Base-by-base conservation (phyloP, 2,888 invertebrate genomes). In the Arge pagana region DNA sequence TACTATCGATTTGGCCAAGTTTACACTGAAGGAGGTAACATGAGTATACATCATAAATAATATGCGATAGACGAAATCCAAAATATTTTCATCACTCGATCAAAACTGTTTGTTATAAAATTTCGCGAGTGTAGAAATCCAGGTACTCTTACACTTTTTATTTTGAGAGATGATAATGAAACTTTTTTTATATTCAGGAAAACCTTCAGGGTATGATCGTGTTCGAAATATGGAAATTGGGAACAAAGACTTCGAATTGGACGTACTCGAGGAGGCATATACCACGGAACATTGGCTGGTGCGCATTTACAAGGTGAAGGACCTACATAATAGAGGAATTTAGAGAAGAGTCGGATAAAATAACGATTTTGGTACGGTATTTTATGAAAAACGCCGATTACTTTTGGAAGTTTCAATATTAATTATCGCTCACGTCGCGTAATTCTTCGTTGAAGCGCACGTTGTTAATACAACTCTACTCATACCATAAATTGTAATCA, bases 271-370 rank as follows among this genome's bases (percentile, higher is more conserved):
- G 77, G 98, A 99, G 80, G 98, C 98, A 1, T 98, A 97, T 79
- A 99, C 98, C 13, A 96, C 97, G 0, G 98, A 99, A 77, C 97
- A 99, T 79, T 99, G 98, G 98, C 85, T 99, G 40, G 98, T 98
- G 51, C 86, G 98, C 68, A 96, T 98, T 72, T 98, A 97, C 80
- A 95, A 95, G 83, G 97, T 98, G 26, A 97, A 97, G 80, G 90
- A 93, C 77, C 81, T 96, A 62, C 88, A 90, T 56, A 97, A 97
- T 79, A 82, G 93, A 66, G 93, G 93, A 36, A 85, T 85, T 57
- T 91, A 81, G 83, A 41, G 40, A 11, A 10, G 23, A 11, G 13
- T 31, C 31, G 13, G 11, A 4, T 31, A 31, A 3, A 31, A 11
- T 11, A 13, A 31, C 11, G 13, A 11, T 31, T 31, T 11, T 31